Base-by-base conservation (phyloP, 2,888 invertebrate genomes). In the Cremastinae sp. region DNA sequence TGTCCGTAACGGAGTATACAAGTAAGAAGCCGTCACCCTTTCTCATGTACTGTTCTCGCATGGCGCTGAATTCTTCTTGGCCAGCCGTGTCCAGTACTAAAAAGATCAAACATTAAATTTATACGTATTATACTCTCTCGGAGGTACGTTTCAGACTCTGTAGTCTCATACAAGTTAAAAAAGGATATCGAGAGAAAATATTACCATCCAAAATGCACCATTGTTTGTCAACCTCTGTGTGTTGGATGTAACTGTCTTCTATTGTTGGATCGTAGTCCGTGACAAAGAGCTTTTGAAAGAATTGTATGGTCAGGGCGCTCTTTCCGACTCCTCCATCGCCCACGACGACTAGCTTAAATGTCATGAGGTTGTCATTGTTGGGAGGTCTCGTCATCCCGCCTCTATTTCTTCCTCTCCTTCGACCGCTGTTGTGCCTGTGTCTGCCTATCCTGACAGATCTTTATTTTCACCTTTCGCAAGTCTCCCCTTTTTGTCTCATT, bases 241-340 rank as follows among this genome's bases (percentile, higher is more conserved):
- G 97, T 88, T 97, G 97, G 75, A 97, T 95, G 90, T 98, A 98
- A 70, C 97, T 97, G 90, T 98, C 97, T 90, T 98, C 97, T 78
- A 98, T 98, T 14, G 98, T 98, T 5, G 98, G 98, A 91, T 98
- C 98, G 86, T 98, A 98, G 90, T 97, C 97, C 0, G 96, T 96
- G 78, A 97, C 96, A 89, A 98, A 98, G 85, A 97, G 92, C 90
- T 97, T 97, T 91, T 98, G 97, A 90, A 98, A 97, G 91, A 97
- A 96, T 91, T 98, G 96, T 88, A 97, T 97, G n/a, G 98, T 98
- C 84, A 98, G 93, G n/a, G 97, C 97, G 84, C 96, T 96, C 91
- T 98, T 98, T 79, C 97, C 97, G 69, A 98, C 97, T 80, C 97
- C 97, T 79, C 97, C 98, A 90, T 97, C 97, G 3, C 97, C 97